Evolutionary conservation across 2,113 vertebrate genomes (phyloP).

Genomic region (Thermophis baileyi): DNA sequence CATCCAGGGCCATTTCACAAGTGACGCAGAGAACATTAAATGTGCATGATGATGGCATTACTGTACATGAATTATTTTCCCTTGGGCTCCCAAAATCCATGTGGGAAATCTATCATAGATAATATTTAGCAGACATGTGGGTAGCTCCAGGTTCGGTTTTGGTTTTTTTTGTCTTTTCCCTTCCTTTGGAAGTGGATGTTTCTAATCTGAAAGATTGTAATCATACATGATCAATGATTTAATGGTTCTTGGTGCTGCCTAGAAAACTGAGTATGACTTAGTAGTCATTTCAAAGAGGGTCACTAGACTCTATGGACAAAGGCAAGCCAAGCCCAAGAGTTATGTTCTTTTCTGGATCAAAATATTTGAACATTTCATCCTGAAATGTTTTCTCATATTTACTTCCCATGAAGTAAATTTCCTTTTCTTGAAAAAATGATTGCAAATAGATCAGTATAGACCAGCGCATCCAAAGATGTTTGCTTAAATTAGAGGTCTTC

Average conservation of each 20-base stretch:
- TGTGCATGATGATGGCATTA: neutral
- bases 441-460: neutral
- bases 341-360: neutral
- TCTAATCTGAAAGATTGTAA: neutral
- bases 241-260: neutral
- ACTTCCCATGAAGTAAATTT: neutral
- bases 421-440: neutral
- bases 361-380: neutral
- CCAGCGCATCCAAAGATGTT: neutral
- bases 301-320: neutral
- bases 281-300: neutral
- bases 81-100: neutral
- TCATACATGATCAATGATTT: neutral
- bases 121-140: neutral
- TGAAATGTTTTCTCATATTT: neutral
- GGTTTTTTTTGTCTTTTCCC: neutral
- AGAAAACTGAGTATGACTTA: neutral
- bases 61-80: neutral
- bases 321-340: neutral
- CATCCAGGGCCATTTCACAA: neutral
- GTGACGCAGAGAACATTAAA: neutral
- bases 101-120: neutral
- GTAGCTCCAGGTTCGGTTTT: neutral
- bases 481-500: too few relatives aligned
- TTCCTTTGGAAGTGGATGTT: neutral